Base-by-base conservation (phyloP, 2,113 vertebrate species). In the Pholis gunnellus region DNA sequence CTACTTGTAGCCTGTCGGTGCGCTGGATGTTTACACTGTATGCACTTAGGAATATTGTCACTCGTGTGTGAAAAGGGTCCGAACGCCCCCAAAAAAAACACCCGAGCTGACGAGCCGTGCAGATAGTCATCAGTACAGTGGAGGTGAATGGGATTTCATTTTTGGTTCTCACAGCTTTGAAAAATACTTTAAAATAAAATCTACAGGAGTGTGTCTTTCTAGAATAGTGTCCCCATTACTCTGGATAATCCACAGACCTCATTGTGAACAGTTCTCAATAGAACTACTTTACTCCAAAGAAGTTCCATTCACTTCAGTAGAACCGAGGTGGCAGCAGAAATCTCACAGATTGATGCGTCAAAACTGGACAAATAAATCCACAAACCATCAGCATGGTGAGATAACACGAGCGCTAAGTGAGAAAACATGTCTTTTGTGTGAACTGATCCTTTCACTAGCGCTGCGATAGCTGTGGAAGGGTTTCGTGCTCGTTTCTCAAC, bases 1-100 rank as follows among this genome's bases (percentile, higher is more conserved):
- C 34, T 78, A 64, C 83, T 82, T 52, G 18, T 2, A 31, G 29
- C n/a, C 48, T 50, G 77, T 68, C 44, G 56, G 64, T 38, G 36
- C 42, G 40, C 27, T 66, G 54, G 34, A 25, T 66, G 48, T 44
- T 50, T 72, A 70, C 36, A 31, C 40, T 25, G 27, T 13, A 1
- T 29, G 15, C 31, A 31, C 48, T 38, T 34, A 2, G 29, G 29
- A 42, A 18, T 29, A 4, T 0, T 5, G 22, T 69, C 57, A 22
- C 15, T 0, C 4, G 6, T 6, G 64, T 70, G 36, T 25, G 57
- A 64, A 59, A 60, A 67, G 57, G 63, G 60, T 57, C 61, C 56
- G 4, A 14, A 71, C 14, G 13, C 5, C 17, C 25, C 61, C 36
- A 22, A 29, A 11, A 22, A 15, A 25, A 46, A 46, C 5, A 5